phyloP scores from a whole-genome alignment of 1,140 invertebrate species.

The Drosophila orena region DNA sequence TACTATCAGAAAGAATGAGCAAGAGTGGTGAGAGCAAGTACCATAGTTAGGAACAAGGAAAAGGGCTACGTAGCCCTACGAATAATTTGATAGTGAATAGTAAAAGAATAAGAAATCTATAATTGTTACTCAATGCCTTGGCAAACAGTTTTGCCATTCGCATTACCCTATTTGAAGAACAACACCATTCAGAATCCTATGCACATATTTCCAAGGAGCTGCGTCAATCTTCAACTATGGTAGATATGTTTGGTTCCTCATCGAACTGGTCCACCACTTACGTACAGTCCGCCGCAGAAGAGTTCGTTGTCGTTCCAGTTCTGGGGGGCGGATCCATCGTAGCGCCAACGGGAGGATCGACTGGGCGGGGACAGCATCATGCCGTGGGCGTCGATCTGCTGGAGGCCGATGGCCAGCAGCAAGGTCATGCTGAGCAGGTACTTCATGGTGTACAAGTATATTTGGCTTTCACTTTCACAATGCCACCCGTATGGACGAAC shows the following conservation, averaged over 20 bases:
- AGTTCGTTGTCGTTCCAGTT: conserved; percentile 89
- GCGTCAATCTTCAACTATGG: background rate
- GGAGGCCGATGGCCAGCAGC: conserved; percentile 59
- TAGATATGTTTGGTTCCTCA: background rate
- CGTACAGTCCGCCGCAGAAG: conserved; percentile 88
- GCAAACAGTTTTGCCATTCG: too few relatives aligned
- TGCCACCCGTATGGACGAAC: conserved; percentile 7
- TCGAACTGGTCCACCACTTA: conserved; percentile 69
- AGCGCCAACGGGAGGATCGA: conserved; percentile 89
- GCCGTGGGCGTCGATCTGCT: conserved; percentile 86
- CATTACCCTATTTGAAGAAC: too few relatives aligned
- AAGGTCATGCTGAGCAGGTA: conserved; percentile 61
- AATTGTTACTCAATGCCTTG: too few relatives aligned
- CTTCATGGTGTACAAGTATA: conserved; percentile 63
- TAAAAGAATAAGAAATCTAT: too few relatives aligned
- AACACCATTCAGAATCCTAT: too few relatives aligned
- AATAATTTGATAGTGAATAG: too few relatives aligned
- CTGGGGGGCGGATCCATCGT: conserved; percentile 86
- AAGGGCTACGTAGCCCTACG: too few relatives aligned
- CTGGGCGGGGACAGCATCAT: conserved; percentile 89
- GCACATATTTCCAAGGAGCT: too few relatives aligned
- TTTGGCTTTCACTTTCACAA: conserved; percentile 71
- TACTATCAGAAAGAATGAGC: too few relatives aligned
- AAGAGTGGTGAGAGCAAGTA: too few relatives aligned
- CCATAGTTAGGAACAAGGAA: too few relatives aligned